Base-by-base conservation (phyloP, 2,113 vertebrate species). In the Prinia subflava region DNA sequence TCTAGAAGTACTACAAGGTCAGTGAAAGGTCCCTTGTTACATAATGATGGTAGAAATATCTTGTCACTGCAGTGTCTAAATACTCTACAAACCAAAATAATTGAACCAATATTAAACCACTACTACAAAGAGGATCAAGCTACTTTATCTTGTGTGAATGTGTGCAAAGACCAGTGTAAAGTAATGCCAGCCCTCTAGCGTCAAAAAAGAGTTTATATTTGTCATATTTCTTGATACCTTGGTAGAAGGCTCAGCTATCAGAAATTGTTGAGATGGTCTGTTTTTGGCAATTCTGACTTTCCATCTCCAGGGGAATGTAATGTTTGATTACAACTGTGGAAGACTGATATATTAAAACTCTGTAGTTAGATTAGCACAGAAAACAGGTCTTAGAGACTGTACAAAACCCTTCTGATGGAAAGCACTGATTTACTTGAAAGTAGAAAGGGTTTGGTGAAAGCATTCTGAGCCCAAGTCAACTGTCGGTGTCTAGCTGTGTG, bases 181-280 rank as follows among this genome's bases (percentile, higher is more conserved):
- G 79, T 62, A 65, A 80, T 0, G 3, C 44, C 80, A 95, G 79
- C 68, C 86, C 89, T 95, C 96, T 91, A 96, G 83, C 21, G 17
- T 95, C 85, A 83, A 85, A 55, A 89, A 74, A 23, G 41, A 17
- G 33, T 89, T 87, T 77, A 74, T 17, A 56, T 68, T 76, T 64
- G 11, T 24, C 22, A 21, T 30, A 46, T 15, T 21, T 75, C 31
- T 60, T 0, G 0, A 35, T 28, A 70, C 8, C 42, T 88, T n/a
- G 50, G 42, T 10, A 80, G 53, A 69, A 64, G 28, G 20, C 27
- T 64, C 53, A 73, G 69, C 47, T 68, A 16, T 18, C 23, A 33
- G 53, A 86, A 68, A 64, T 7, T 15, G 12, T 52, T 50, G 47
- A 67, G 67, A 37, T 35, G 6, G 30, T 30, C 30, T 31, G 4